Evolutionary conservation across 2,797 vertebrate species (phyloP).

Genomic region (Sitta carolinensis): DNA sequence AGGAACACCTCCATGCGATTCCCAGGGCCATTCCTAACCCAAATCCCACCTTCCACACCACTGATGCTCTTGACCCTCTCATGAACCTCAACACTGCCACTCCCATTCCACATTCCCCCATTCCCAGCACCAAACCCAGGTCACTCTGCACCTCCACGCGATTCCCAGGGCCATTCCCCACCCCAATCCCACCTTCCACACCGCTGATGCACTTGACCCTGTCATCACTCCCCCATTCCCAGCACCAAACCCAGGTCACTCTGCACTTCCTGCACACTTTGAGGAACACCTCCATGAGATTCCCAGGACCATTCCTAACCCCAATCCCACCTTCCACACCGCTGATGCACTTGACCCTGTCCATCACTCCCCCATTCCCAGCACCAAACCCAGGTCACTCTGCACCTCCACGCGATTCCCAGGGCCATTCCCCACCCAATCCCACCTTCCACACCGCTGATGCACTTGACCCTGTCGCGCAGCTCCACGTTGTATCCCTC

Average conservation of each 20-base stretch:
- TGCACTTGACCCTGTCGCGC: slow-evolving; percentile 95
- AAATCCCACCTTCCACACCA: neutral
- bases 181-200: neutral
- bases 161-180: no score
- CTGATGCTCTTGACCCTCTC: neutral
- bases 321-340: neutral
- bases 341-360: neutral
- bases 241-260: neutral
- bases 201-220: neutral
- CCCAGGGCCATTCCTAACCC: neutral
- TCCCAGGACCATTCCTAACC: neutral
- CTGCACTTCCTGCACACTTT: neutral
- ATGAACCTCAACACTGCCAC: no score
- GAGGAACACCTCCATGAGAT: fast-evolving
- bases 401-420: fast-evolving
- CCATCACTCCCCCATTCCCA: neutral
- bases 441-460: slow-evolving; percentile 71
- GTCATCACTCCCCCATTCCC: neutral
- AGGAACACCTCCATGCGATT: fast-evolving
- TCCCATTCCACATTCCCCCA: no score
- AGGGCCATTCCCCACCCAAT: no score
- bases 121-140: neutral
- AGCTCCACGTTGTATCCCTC: slow-evolving; percentile 99
- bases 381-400: neutral
- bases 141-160: fast-evolving